Conservation (phyloP, 2,888 invertebrate species). For the Noctua janthe region DNA sequence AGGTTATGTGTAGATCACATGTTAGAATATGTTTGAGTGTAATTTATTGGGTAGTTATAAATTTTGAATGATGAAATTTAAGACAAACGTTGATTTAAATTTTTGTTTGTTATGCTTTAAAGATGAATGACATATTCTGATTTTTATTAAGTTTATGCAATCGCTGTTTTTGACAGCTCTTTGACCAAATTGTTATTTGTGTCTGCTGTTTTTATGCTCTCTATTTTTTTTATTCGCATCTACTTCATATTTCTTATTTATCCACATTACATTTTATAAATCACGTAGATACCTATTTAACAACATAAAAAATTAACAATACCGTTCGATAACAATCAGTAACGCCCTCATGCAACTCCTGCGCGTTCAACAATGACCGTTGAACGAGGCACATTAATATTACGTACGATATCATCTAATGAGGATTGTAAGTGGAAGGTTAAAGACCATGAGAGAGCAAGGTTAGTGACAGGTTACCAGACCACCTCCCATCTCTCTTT, state of each 20-base stretch:
- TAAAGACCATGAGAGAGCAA: conserved; percentile 26
- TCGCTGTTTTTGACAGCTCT: too few relatives aligned
- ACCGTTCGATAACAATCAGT: conserved; percentile 46
- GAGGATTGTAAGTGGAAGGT: conserved; percentile 41
- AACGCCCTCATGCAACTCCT: conserved; percentile 52
- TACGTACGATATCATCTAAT: conserved; percentile 75
- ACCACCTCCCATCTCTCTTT: background rate
- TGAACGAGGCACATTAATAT: conserved; percentile 73
- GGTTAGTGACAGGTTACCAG: conserved; percentile 35
- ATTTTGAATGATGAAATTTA: conserved; percentile 30
- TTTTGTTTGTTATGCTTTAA: conserved; percentile 23
- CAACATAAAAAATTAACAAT: conserved; percentile 51
- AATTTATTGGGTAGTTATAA: conserved; percentile 53
- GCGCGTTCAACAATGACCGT: conserved; percentile 53
- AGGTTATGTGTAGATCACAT: conserved; percentile 61
- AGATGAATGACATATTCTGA: background rate
- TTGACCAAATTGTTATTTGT: too few relatives aligned
- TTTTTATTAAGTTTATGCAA: too few relatives aligned
- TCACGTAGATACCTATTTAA: conserved; percentile 7
- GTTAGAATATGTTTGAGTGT: conserved; percentile 35
- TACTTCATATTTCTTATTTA: background rate
- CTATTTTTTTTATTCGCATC: too few relatives aligned
- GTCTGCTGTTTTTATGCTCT: too few relatives aligned
- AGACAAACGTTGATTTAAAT: conserved; percentile 20
- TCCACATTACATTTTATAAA: conserved; percentile 6